phyloP scores from a whole-genome alignment of 2,888 invertebrate genomes.

The Acrocera orbiculus region DNA sequence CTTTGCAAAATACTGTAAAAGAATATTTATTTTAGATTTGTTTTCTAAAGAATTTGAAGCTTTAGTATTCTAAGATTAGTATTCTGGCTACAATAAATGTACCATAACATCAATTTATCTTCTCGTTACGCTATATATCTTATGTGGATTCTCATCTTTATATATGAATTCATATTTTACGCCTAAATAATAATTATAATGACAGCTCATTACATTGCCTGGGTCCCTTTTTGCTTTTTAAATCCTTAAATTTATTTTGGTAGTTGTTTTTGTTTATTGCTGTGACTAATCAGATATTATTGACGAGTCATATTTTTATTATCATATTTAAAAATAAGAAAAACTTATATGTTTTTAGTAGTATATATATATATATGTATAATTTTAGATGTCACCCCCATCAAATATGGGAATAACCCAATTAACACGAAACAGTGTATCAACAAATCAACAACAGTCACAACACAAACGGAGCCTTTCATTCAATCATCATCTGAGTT shows the following conservation, averaged over 20 bases:
- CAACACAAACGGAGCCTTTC: conserved; percentile 52
- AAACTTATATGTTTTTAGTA: neutral
- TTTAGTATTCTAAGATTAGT: too few species aligned
- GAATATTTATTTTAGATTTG: too few species aligned
- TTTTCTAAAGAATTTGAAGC: too few species aligned
- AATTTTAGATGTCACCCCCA: conserved; percentile 43
- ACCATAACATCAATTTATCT: too few species aligned
- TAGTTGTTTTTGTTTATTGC: neutral
- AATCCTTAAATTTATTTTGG: conserved; percentile 9
- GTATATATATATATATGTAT: conserved; percentile 5
- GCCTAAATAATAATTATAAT: conserved; percentile 2
- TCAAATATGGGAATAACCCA: conserved; percentile 26
- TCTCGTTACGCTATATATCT: too few species aligned
- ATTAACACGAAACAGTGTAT: conserved; percentile 34
- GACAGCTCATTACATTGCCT: conserved; percentile 19
- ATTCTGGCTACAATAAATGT: too few species aligned
- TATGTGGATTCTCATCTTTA: too few species aligned
- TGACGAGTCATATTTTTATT: conserved; percentile 1
- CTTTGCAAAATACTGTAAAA: too few species aligned
- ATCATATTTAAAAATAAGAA: neutral
- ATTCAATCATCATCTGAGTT: conserved; percentile 52
- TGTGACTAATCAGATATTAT: neutral
- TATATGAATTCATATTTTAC: conserved; percentile 2
- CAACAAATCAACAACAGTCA: conserved; percentile 35
- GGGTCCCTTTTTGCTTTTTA: conserved; percentile 15